A percentile compares a stretch with the other conserved stretches of the same genome.
phyloP scores from a whole-genome alignment of 2,797 vertebrate genomes.

The Parauchenoglanis ngamensis region DNA sequence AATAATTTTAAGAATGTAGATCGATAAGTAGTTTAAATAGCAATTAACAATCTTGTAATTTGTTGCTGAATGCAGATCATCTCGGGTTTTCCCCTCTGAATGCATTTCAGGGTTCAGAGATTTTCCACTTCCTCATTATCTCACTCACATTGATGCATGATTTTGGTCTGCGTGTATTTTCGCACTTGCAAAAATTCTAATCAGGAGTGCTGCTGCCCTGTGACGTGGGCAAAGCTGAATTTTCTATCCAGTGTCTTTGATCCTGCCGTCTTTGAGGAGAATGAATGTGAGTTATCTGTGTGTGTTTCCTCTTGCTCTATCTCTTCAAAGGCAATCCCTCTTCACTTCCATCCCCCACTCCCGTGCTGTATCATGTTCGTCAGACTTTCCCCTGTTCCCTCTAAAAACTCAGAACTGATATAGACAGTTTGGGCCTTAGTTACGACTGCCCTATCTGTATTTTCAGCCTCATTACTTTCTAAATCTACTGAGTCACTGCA shows the following conservation, averaged over 20 bases:
- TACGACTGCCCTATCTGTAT: conserved; percentile 20
- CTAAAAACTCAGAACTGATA: conserved; percentile 5
- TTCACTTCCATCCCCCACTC: conserved; percentile 6
- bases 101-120: no score
- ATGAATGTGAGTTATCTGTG: not conserved
- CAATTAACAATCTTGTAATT: no score
- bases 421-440: conserved; percentile 22
- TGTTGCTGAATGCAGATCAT: no score
- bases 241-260: conserved; percentile 17
- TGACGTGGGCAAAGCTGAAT: conserved; percentile 5
- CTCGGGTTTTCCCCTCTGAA: no score
- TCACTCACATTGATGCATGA: not conserved
- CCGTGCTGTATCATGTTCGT: conserved; percentile 29
- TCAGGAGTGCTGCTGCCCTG: not conserved
- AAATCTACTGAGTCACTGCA: conserved; percentile 38
- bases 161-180: not conserved
- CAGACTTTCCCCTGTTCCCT: conserved; percentile 42
- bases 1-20: no score
- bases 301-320: not conserved
- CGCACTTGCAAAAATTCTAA: not conserved
- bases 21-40: no score
- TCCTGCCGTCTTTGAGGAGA: conserved; percentile 13
- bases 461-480: conserved; percentile 52
- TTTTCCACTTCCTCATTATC: not conserved
- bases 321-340: conserved; percentile 27